phyloP scores from a whole-genome alignment of 2,888 invertebrate species.

The Neria commutata region DNA sequence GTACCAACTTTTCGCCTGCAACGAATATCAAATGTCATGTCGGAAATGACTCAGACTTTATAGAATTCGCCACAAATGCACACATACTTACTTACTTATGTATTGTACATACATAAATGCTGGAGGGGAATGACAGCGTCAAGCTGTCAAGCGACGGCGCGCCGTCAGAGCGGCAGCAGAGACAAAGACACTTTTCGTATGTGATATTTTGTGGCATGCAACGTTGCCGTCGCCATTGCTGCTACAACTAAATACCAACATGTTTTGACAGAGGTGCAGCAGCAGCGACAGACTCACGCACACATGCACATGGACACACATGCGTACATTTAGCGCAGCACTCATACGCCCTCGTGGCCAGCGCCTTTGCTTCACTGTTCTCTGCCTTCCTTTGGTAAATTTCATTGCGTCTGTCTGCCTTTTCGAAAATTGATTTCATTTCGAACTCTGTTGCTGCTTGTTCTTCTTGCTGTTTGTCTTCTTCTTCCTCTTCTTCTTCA shows the following conservation, averaged over 20 bases:
- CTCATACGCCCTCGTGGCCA: too few relatives aligned
- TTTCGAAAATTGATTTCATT: not conserved
- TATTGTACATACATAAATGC: not conserved
- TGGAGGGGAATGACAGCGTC: not conserved
- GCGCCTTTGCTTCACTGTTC: too few relatives aligned
- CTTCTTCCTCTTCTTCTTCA: not conserved
- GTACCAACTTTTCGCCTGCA: not conserved
- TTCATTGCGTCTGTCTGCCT: not conserved
- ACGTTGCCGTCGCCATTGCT: not conserved
- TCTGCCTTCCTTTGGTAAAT: not conserved
- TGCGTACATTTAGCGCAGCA: not conserved
- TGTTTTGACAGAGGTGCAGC: not conserved
- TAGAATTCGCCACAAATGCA: not conserved
- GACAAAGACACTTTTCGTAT: not conserved
- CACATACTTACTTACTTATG: slow-evolving; percentile 9
- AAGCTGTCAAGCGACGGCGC: not conserved
- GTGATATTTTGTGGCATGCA: not conserved
- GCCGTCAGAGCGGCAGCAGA: not conserved
- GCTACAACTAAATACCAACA: not conserved
- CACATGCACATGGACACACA: too few relatives aligned
- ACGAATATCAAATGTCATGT: not conserved
- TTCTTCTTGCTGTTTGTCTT: not conserved
- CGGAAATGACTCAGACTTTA: not conserved
- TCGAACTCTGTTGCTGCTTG: not conserved
- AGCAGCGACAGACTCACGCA: too few relatives aligned